Evolutionary conservation across 1,140 invertebrate genomes (phyloP).

Genomic region (Drosophila mojavensis): DNA sequence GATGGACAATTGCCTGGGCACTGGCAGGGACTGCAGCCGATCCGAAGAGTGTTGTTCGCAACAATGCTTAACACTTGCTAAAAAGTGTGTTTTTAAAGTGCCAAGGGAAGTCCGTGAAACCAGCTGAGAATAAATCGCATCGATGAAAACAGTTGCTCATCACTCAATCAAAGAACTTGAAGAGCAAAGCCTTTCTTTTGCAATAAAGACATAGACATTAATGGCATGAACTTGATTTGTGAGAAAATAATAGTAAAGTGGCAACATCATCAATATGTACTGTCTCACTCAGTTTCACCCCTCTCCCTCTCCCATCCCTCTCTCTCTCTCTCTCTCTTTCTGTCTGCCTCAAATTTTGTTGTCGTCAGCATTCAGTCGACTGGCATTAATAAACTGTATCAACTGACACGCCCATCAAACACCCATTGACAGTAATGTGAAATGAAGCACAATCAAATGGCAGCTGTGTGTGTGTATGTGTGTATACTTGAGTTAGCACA

Average conservation of each 20-base stretch:
- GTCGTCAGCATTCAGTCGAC: constrained; percentile 52
- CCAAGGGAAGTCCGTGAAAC: no score
- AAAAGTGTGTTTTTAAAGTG: background rate
- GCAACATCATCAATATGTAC: no score
- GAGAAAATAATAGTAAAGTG: no score
- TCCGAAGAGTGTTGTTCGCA: constrained; percentile 38
- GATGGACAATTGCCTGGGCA: constrained; percentile 7
- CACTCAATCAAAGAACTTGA: background rate
- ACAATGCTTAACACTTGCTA: constrained; percentile 6
- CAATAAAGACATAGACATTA: no score
- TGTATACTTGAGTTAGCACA: constrained; percentile 16
- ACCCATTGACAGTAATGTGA: constrained; percentile 54
- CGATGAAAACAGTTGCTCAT: background rate
- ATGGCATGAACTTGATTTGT: no score
- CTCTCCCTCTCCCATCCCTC: background rate
- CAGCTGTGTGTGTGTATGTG: constrained; percentile 47
- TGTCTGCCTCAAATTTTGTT: background rate
- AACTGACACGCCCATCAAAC: constrained; percentile 48
- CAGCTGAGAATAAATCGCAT: no score
- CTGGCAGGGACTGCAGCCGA: background rate
- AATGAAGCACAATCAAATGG: constrained; percentile 70
- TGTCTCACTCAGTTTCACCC: background rate
- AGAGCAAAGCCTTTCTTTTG: no score
- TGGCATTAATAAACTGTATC: constrained; percentile 74
- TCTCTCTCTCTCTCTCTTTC: background rate